Evolutionary conservation across 2,113 vertebrate species (phyloP), one percentile per base, ranked within the genome.

Genomic region (Scopus umbretta): DNA sequence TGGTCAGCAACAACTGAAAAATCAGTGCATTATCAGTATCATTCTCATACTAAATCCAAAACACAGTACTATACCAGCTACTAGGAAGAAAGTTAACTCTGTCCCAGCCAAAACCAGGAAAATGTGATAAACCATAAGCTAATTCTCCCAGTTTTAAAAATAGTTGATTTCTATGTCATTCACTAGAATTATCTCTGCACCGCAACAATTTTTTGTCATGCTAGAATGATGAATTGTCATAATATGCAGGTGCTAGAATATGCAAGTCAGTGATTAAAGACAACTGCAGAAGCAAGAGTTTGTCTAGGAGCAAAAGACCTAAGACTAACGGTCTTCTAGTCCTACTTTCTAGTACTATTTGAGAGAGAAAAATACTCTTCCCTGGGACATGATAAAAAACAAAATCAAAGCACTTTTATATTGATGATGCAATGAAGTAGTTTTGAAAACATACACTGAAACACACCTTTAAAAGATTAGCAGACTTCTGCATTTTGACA

Each of bases 171-270:
- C 62, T 66, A 12, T 32, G 17, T 59, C 52, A 82, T 68, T 91
- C 65, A 49, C 34, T 50, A 59, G 73, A 95, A 87, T 74, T 90
- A 72, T 79, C 61, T 89, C 62, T 85, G 40, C 88, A 65, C 9
- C 53, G 56, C 61, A 89, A 82, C 10, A 43, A 12, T 29, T 93
- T 90, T 88, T 86, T 91, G 38, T 74, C 74, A 72, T 89, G 65
- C 43, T 92, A 61, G 76, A 80, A 72, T 89, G 19, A 89, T 79
- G 52, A 89, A 91, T 94, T 89, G 95, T 94, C 68, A 81, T 86
- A 47, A 86, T 30, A 83, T 58, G 55, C 38, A 90, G 81, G 78
- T 92, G 36, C 8, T 75, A 32, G 65, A 58, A 75, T 72, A 56
- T 50, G 43, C 65, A 82, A 95, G 40, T 43, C 22, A 3, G 27